phyloP scores from a whole-genome alignment of 2,797 vertebrate genomes.

The Crax fasciolata region DNA sequence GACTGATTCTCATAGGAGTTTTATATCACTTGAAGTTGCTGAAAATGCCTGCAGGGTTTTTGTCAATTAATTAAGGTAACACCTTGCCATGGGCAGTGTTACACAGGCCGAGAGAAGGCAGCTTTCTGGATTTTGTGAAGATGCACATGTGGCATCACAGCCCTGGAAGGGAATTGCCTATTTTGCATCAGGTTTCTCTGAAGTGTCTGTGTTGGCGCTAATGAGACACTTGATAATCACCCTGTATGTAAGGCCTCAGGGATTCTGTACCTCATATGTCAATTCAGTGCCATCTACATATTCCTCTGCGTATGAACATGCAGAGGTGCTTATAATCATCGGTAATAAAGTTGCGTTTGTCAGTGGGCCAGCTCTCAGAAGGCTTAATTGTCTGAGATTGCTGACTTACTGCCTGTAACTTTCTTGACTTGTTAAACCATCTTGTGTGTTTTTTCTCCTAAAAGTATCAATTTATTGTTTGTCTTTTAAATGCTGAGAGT shows the following conservation, averaged over 20 bases:
- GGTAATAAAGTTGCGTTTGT: neutral
- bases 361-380: neutral
- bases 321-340: neutral
- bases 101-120: neutral
- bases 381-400: neutral
- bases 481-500: neutral
- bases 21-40: neutral
- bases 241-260: neutral
- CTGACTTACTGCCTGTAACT: neutral
- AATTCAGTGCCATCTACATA: conserved; percentile 30
- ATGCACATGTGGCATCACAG: neutral
- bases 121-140: neutral
- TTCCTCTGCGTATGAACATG: neutral
- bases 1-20: neutral
- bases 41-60: neutral
- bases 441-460: too few species aligned
- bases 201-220: neutral
- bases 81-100: neutral
- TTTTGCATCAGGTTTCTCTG: neutral
- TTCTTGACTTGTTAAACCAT: accelerated
- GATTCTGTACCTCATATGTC: neutral
- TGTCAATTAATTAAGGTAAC: neutral
- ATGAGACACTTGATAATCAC: neutral
- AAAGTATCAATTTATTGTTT: neutral
- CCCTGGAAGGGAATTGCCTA: neutral